phyloP scores from a whole-genome alignment of 1,140 invertebrate species.

The Drosophila saltans region DNA sequence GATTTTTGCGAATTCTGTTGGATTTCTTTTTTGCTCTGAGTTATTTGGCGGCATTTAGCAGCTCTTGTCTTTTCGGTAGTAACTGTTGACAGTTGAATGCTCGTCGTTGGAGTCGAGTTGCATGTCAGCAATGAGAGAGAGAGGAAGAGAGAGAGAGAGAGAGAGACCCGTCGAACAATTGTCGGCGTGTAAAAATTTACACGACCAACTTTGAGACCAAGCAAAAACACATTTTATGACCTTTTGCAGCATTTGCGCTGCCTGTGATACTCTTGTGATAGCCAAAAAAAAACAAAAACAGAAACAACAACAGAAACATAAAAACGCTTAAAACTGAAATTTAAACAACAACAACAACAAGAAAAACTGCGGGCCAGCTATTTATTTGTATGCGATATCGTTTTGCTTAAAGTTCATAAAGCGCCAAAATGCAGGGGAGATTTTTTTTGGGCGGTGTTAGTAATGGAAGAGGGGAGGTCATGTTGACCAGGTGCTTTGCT shows the following conservation, averaged over 20 bases:
- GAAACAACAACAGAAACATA: no score
- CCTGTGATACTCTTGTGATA: slow-evolving; percentile 60
- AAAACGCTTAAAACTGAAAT: not conserved
- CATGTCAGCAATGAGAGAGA: slow-evolving; percentile 55
- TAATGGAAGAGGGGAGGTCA: slow-evolving; percentile 14
- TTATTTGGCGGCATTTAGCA: slow-evolving; percentile 80
- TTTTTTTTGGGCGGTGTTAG: slow-evolving; percentile 44
- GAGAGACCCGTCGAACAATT: slow-evolving; percentile 59
- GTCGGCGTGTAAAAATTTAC: slow-evolving; percentile 53
- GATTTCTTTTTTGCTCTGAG: slow-evolving; percentile 54
- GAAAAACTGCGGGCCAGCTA: slow-evolving; percentile 65
- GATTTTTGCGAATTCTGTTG: not conserved
- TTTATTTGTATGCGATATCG: slow-evolving; percentile 45
- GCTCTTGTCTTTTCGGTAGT: slow-evolving; percentile 75
- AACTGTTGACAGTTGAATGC: slow-evolving; percentile 81
- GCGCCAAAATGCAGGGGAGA: slow-evolving; percentile 42
- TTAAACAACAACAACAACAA: slow-evolving; percentile 9
- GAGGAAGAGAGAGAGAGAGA: slow-evolving; percentile 15
- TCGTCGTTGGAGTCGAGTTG: slow-evolving; percentile 68
- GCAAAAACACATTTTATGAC: slow-evolving; percentile 79
- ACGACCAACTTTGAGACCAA: slow-evolving; percentile 53
- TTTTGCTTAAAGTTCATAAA: slow-evolving; percentile 62
- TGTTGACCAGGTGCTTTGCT: slow-evolving; percentile 74
- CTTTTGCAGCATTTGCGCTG: slow-evolving; percentile 66
- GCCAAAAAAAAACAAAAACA: slow-evolving; percentile 54